Conservation (phyloP, 1,140 invertebrate species). For the Cydia fagiglandana region DNA sequence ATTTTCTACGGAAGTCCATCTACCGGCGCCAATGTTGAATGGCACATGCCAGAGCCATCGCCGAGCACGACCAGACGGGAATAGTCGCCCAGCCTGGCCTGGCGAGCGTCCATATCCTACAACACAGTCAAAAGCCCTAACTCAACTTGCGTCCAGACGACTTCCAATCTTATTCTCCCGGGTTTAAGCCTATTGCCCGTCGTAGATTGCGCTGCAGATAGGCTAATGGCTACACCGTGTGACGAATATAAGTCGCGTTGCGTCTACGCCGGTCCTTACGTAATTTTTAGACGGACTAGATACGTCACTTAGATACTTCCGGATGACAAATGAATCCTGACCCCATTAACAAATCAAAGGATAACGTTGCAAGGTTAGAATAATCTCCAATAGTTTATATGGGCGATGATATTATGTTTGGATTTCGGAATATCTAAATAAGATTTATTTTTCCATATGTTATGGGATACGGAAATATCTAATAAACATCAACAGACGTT, state of each 20-base stretch:
- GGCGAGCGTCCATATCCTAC: slow-evolving; percentile 65
- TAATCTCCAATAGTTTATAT: not conserved
- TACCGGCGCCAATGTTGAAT: slow-evolving; percentile 54
- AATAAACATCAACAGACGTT: slow-evolving; percentile 40
- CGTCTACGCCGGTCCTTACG: slow-evolving; percentile 69
- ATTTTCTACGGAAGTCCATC: slow-evolving; percentile 35
- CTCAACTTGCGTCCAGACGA: slow-evolving; percentile 44
- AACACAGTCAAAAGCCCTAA: slow-evolving; percentile 50
- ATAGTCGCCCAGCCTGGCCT: slow-evolving; percentile 74
- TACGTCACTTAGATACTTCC: slow-evolving; percentile 70
- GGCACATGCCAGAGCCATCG: slow-evolving; percentile 59
- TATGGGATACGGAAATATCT: slow-evolving; percentile 38
- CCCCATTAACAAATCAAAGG: slow-evolving; percentile 51
- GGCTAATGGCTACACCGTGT: slow-evolving; percentile 40
- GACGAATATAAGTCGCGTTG: slow-evolving; percentile 62
- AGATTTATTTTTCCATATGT: slow-evolving; percentile 26
- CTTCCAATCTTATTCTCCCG: slow-evolving; percentile 54
- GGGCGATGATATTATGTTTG: not conserved
- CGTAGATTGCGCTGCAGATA: slow-evolving; percentile 39
- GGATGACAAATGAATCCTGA: slow-evolving; percentile 62
- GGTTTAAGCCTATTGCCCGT: slow-evolving; percentile 51
- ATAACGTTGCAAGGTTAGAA: slow-evolving; percentile 54
- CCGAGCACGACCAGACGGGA: slow-evolving; percentile 70
- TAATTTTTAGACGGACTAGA: slow-evolving; percentile 70
- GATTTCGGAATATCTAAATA: not conserved